Evolutionary conservation across 2,113 vertebrate genomes (phyloP).

Genomic region (Lynx canadensis): DNA sequence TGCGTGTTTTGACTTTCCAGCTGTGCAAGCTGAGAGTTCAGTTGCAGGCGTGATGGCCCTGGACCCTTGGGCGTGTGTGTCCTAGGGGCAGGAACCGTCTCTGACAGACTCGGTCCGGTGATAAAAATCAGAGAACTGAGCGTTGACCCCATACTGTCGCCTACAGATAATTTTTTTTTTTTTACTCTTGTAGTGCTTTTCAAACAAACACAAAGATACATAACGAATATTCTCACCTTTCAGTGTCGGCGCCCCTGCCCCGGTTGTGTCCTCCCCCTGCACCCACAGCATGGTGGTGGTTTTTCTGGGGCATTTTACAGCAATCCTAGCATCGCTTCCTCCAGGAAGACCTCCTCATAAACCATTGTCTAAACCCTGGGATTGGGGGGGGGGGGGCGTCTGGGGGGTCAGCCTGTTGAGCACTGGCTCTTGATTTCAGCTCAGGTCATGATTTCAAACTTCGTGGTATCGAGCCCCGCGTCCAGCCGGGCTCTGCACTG

Average conservation of each 20-base stretch:
- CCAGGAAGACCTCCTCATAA: background rate
- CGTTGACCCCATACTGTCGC: accelerated
- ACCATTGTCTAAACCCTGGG: background rate
- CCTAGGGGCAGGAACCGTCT: background rate
- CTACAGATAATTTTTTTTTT: background rate
- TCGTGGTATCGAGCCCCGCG: no score
- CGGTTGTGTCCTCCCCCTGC: accelerated
- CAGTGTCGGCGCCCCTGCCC: no score
- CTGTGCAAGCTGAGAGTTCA: background rate
- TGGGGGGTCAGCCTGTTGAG: no score
- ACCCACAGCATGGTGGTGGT: accelerated
- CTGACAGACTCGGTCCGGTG: background rate
- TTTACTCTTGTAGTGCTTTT: background rate
- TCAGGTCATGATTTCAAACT: no score
- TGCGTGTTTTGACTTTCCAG: background rate
- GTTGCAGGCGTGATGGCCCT: background rate
- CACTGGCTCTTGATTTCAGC: no score
- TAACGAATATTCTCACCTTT: background rate
- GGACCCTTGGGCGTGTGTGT: background rate
- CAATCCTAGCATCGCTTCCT: background rate
- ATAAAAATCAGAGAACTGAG: background rate
- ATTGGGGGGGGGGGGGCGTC: no score
- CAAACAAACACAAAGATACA: background rate
- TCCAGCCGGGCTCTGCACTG: no score
- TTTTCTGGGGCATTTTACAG: background rate